A percentile compares a stretch with the other conserved stretches of the same genome.
Evolutionary conservation across 2,888 invertebrate species (phyloP).

Genomic region (Ditula angustiorana): DNA sequence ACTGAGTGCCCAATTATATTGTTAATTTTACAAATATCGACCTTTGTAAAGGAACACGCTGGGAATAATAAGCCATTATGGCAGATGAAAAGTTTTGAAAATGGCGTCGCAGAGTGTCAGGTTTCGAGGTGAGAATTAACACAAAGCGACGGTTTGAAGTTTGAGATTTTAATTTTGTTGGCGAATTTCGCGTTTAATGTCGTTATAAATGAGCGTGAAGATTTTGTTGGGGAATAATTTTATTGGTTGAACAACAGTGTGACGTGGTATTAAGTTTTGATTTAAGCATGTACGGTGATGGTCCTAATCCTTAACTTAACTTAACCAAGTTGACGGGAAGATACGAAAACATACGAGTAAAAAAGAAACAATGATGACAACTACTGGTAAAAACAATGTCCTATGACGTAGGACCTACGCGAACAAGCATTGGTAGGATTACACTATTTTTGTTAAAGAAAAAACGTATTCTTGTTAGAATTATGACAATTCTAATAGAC

Average conservation of each 20-base stretch:
- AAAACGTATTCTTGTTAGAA: no score
- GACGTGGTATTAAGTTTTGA: not conserved
- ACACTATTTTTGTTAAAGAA: no score
- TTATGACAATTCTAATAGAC: no score
- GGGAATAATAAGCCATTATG: conserved; percentile 82
- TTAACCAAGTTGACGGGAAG: no score
- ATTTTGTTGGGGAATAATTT: not conserved
- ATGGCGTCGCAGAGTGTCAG: conserved; percentile 55
- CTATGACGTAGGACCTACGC: no score
- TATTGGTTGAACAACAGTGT: not conserved
- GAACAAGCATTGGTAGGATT: no score
- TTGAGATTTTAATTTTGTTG: conserved; percentile 30
- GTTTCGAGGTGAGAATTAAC: conserved; percentile 42
- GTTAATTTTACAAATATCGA: conserved; percentile 83
- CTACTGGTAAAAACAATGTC: no score
- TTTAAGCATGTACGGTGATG: no score
- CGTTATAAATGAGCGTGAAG: conserved; percentile 10
- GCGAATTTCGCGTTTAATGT: conserved; percentile 23
- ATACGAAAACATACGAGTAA: no score
- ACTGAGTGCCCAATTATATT: conserved; percentile 84
- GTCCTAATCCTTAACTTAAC: no score
- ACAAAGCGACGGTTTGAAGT: conserved; percentile 31
- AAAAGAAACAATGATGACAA: no score
- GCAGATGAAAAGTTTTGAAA: conserved; percentile 43
- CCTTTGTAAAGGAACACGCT: conserved; percentile 80